A percentile compares a stretch with the other conserved stretches of the same genome.
Conservation (phyloP, 2,797 vertebrate species). For the Cirrhinus mrigala region DNA sequence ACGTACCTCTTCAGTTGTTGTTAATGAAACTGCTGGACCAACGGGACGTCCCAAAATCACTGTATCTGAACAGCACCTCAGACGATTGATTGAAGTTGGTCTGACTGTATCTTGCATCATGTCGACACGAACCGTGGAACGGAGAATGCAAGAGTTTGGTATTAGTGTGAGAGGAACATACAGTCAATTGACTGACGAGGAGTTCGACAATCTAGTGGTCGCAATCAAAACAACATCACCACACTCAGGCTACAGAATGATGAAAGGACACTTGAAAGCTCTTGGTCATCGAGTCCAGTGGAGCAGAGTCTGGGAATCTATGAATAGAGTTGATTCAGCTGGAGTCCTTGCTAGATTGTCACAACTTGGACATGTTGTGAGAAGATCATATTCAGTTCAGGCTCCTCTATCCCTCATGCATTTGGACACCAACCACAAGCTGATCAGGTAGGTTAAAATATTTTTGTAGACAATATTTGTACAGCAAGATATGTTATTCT, state of each 20-base stretch:
- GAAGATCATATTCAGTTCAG: slow-evolving; percentile 15
- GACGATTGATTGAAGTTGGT: background rate
- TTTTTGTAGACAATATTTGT: background rate
- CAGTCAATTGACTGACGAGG: background rate
- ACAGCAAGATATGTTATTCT: background rate
- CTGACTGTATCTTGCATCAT: background rate
- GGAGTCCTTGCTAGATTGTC: slow-evolving; percentile 18
- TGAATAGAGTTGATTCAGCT: slow-evolving; percentile 18
- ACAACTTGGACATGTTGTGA: slow-evolving; percentile 29
- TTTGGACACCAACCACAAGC: slow-evolving; percentile 40
- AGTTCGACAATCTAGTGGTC: slow-evolving; percentile 21
- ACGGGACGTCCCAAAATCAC: background rate
- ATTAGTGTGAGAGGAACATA: slow-evolving; percentile 16
- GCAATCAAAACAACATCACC: slow-evolving; percentile 28
- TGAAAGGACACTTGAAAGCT: slow-evolving; percentile 10
- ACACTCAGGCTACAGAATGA: slow-evolving; percentile 24
- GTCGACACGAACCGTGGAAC: background rate
- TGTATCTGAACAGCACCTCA: background rate
- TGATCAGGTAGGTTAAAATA: slow-evolving; percentile 17
- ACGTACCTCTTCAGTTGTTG: background rate
- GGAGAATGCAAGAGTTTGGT: background rate
- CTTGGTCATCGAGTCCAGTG: slow-evolving; percentile 10
- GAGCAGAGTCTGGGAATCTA: slow-evolving; percentile 9
- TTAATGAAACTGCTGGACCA: background rate
- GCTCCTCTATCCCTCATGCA: background rate